phyloP scores from a whole-genome alignment of 2,113 vertebrate species.

The Phylloscopus trochiloides region DNA sequence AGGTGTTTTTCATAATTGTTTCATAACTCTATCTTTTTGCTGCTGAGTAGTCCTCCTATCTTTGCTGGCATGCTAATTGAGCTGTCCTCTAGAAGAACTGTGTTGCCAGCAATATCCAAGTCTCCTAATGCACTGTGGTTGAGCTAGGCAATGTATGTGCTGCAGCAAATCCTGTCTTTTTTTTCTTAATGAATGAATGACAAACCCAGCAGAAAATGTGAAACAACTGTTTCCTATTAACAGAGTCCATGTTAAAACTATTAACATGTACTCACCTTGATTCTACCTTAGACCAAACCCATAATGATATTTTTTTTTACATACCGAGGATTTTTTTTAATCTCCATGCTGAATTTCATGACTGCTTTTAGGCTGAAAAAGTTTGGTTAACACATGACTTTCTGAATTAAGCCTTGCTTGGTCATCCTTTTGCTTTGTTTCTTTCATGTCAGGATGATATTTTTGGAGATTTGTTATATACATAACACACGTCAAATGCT shows the following conservation, averaged over 20 bases:
- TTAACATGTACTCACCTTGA: neutral
- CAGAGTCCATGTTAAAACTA: neutral
- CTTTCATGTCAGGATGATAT: neutral
- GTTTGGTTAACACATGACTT: neutral
- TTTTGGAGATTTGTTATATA: neutral
- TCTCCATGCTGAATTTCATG: neutral
- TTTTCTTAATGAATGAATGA: neutral
- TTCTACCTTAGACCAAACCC: neutral
- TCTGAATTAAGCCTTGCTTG: neutral
- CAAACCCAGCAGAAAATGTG: neutral
- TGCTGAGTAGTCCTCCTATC: neutral
- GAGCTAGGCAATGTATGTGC: neutral
- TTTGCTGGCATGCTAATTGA: neutral
- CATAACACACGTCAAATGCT: neutral
- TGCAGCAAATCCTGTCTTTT: neutral
- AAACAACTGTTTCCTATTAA: neutral
- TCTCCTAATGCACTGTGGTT: neutral
- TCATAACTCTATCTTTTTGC: neutral
- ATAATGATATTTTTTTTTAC: neutral
- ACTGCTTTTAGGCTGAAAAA: neutral
- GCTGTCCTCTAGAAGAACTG: neutral
- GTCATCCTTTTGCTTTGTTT: neutral
- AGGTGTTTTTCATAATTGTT: neutral
- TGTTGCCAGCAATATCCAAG: neutral
- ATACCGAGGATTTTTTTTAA: neutral